Conservation (phyloP, 2,113 vertebrate species). For the Colius striatus region DNA sequence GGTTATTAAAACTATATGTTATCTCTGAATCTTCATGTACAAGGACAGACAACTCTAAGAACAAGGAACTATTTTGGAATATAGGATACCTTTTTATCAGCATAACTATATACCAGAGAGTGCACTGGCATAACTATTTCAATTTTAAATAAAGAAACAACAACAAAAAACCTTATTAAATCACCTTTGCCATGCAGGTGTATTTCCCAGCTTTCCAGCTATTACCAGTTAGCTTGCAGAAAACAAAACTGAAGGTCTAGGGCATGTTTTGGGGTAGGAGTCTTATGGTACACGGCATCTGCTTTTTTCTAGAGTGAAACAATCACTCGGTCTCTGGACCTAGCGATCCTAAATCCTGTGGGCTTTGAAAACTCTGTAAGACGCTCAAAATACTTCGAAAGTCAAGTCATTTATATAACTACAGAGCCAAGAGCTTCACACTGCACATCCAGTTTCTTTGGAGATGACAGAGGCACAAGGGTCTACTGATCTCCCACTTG, state of each 20-base stretch:
- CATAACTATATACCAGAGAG: neutral
- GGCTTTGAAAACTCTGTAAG: neutral
- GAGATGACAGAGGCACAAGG: neutral
- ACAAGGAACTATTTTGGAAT: neutral
- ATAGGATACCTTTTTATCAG: neutral
- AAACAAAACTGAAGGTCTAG: neutral
- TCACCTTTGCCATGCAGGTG: neutral
- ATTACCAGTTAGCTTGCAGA: neutral
- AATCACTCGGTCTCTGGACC: neutral
- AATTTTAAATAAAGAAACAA: neutral
- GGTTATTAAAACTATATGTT: conserved; percentile 58
- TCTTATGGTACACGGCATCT: fast-evolving
- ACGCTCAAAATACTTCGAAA: neutral
- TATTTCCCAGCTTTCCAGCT: neutral
- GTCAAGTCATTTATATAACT: neutral
- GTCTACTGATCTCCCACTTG: neutral
- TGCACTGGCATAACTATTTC: neutral
- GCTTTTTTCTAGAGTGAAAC: neutral
- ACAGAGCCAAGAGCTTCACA: neutral
- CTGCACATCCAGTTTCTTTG: neutral
- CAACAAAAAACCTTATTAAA: neutral
- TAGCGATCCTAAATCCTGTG: neutral
- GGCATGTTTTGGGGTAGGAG: neutral
- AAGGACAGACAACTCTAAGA: neutral
- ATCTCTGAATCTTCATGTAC: neutral